Evolutionary conservation across 2,888 invertebrate genomes (phyloP).

Genomic region (Meliscaeva auricollis): DNA sequence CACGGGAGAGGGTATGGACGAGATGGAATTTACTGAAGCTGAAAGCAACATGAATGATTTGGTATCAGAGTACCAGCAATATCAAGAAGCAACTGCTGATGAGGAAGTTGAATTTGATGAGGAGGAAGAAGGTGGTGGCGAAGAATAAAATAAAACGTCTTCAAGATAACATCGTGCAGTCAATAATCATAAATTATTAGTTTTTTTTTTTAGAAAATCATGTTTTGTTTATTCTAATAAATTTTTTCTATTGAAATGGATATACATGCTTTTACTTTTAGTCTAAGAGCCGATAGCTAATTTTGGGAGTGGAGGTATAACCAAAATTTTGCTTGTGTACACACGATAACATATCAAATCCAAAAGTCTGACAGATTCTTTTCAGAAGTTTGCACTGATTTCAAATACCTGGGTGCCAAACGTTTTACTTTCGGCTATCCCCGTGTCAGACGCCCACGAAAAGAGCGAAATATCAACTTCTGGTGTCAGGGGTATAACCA

Average conservation of each 20-base stretch:
- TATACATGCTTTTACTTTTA: not conserved
- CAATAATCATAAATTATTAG: conserved; percentile 31
- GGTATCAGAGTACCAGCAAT: conserved; percentile 97
- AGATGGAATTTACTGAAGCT: conserved; percentile 98
- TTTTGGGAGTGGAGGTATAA: too few relatives aligned
- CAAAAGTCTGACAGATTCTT: too few relatives aligned
- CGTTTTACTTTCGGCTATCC: too few relatives aligned
- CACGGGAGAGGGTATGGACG: conserved; percentile 98
- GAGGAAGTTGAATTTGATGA: conserved; percentile 93
- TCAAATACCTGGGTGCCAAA: too few relatives aligned
- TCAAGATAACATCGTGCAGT: not conserved
- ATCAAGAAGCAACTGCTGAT: conserved; percentile 95
- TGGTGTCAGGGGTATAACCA: too few relatives aligned
- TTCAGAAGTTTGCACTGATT: too few relatives aligned
- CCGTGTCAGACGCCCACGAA: too few relatives aligned
- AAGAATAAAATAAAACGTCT: conserved; percentile 79
- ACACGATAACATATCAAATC: too few relatives aligned
- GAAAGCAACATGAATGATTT: conserved; percentile 98
- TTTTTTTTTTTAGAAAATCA: conserved; percentile 26
- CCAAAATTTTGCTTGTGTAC: too few relatives aligned
- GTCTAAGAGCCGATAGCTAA: too few relatives aligned
- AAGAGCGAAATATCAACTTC: too few relatives aligned
- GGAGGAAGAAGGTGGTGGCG: conserved; percentile 84
- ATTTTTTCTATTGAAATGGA: not conserved
- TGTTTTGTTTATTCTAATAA: conserved; percentile 25